These are phyloP conservation scores for Sinocyclocheilus maitianheensis DNA, from an alignment of 2,113 vertebrate genomes.

Conservation along the genomic window DNA sequence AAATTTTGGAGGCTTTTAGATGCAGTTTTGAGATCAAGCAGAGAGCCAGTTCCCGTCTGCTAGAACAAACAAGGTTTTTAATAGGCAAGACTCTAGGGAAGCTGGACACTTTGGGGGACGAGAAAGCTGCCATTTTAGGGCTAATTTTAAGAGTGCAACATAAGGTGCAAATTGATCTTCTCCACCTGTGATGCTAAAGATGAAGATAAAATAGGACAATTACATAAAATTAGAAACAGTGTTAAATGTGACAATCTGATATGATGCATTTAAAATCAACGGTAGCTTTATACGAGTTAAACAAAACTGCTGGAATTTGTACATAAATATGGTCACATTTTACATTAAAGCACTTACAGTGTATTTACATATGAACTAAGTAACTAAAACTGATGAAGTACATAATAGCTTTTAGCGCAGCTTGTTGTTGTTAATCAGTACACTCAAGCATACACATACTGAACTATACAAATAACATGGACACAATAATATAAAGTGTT, in stretches of 20 bases:
- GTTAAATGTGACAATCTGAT: neutral
- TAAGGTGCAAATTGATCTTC: conserved; percentile 6
- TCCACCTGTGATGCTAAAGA: neutral
- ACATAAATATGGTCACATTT: neutral
- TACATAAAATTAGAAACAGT: neutral
- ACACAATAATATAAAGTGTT: neutral
- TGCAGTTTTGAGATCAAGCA: conserved; percentile 21
- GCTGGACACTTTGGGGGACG: neutral
- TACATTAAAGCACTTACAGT: neutral
- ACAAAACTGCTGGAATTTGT: neutral
- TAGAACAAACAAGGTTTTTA: conserved; percentile 41
- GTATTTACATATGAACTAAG: neutral
- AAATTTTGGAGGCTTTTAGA: conserved; percentile 26
- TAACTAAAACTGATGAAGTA: neutral
- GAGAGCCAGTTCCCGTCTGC: conserved; percentile 19
- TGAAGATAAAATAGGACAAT: neutral
- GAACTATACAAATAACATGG: neutral
- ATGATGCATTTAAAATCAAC: neutral
- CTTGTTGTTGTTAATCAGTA: neutral
- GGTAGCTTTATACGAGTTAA: neutral
- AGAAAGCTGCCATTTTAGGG: neutral
- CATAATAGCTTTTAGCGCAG: neutral
- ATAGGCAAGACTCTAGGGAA: conserved; percentile 30
- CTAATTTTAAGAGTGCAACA: conserved; percentile 18
- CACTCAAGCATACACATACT: neutral